A percentile compares a stretch with the other conserved stretches of the same genome.
These are phyloP conservation scores for Istiophorus platypterus DNA, from an alignment of 2,113 vertebrate genomes.

Conservation along the genomic window DNA sequence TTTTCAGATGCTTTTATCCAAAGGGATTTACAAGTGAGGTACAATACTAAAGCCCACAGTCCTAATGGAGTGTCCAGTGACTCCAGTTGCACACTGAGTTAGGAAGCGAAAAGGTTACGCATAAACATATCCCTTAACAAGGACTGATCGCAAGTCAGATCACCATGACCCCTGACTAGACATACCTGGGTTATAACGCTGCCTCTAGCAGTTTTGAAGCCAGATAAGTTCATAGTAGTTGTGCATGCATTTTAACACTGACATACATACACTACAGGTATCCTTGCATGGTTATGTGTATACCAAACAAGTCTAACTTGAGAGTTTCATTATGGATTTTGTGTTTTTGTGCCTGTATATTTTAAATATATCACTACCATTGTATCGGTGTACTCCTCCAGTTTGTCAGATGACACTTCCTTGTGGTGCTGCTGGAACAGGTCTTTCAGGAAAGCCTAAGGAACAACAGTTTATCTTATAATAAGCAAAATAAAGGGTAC, in stretches of 20 bases:
- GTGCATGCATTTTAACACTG: neutral
- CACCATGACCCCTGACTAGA: too few species aligned
- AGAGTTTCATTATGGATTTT: too few species aligned
- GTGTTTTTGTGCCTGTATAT: neutral
- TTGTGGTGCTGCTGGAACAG: conserved; percentile 90
- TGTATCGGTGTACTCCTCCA: conserved; percentile 93
- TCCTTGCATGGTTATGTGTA: too few species aligned
- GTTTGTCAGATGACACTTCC: conserved; percentile 85
- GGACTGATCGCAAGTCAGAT: neutral
- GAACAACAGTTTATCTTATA: neutral
- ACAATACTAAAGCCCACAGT: too few species aligned
- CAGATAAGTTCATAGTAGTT: neutral
- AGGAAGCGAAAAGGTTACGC: neutral
- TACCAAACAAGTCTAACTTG: neutral
- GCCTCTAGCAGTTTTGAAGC: neutral
- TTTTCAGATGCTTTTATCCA: too few species aligned
- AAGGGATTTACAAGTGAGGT: too few species aligned
- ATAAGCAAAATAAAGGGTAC: neutral
- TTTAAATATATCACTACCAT: conserved; percentile 85
- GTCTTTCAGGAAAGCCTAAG: conserved; percentile 92
- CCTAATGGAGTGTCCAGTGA: too few species aligned
- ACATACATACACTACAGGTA: neutral
- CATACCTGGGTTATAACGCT: neutral
- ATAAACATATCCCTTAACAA: neutral
- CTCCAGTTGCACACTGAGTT: too few species aligned